Conservation (phyloP, 1,140 invertebrate species). For the Musca domestica region DNA sequence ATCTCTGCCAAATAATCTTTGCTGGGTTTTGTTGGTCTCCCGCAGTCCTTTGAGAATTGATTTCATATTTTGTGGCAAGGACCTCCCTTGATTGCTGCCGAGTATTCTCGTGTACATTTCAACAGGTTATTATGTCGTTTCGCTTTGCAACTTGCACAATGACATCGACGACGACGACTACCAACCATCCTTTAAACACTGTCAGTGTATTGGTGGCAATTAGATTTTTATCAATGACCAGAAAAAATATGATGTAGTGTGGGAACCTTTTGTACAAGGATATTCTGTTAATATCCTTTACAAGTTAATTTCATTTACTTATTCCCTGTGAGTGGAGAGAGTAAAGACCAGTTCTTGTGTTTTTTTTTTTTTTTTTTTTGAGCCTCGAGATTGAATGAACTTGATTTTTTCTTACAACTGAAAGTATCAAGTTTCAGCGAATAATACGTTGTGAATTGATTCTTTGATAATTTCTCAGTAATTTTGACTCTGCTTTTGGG, state of each 20-base stretch:
- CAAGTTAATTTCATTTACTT: conserved; percentile 14
- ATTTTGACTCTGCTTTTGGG: not conserved
- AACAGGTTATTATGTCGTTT: not conserved
- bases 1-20: not conserved
- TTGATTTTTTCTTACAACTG: conserved; percentile 31
- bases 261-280: conserved; percentile 20
- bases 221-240: no score
- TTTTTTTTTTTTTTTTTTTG: not conserved
- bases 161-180: not conserved
- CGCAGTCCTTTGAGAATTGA: conserved; percentile 23
- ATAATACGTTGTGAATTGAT: conserved; percentile 44
- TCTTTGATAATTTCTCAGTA: conserved; percentile 46
- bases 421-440: conserved; percentile 36
- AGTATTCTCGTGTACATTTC: no score
- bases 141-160: not conserved
- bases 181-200: no score
- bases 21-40: not conserved
- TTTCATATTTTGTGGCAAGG: conserved; percentile 10
- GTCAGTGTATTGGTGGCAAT: no score
- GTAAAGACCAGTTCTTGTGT: not conserved
- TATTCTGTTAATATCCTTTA: conserved; percentile 17
- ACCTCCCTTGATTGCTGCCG: not conserved
- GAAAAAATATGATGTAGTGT: not conserved
- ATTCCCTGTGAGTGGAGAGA: not conserved
- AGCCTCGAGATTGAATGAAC: not conserved